These are phyloP conservation scores for Chaetoderma sp. DNA, from an alignment of 2,888 invertebrate genomes.

Conservation along the genomic window DNA sequence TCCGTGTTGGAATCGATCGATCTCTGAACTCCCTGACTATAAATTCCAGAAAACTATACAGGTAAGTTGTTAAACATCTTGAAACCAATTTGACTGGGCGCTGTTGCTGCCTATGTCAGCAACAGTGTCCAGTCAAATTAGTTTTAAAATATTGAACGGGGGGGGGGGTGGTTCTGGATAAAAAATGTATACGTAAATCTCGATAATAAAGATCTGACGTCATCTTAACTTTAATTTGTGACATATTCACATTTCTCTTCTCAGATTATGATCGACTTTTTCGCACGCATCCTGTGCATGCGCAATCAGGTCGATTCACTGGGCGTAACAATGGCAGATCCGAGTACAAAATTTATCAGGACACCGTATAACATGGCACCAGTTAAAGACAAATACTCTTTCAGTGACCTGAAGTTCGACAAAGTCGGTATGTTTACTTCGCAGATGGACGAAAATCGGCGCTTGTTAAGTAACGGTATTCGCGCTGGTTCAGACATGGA, in stretches of 20 bases:
- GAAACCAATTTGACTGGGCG: too few relatives aligned
- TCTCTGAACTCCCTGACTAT: too few relatives aligned
- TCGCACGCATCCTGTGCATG: constrained; percentile 64
- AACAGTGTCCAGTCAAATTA: too few relatives aligned
- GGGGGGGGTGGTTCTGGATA: too few relatives aligned
- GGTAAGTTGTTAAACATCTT: too few relatives aligned
- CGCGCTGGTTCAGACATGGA: not conserved
- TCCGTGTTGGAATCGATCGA: too few relatives aligned
- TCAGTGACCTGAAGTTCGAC: constrained; percentile 47
- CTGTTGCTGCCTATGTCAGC: too few relatives aligned
- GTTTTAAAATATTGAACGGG: too few relatives aligned
- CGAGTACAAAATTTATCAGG: not conserved
- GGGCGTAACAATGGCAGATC: constrained; percentile 32
- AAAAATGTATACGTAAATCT: too few relatives aligned
- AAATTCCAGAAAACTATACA: too few relatives aligned
- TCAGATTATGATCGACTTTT: constrained; percentile 61
- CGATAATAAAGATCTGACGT: too few relatives aligned
- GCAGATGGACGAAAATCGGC: constrained; percentile 37
- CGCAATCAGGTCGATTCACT: constrained; percentile 49
- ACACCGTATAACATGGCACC: not conserved
- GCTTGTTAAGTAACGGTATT: constrained; percentile 24
- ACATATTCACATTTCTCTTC: not conserved
- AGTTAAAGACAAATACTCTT: constrained; percentile 24
- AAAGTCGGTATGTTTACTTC: constrained; percentile 49
- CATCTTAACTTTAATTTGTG: too few relatives aligned